Conservation (phyloP, 2,113 vertebrate genomes). For the Calypte anna region DNA sequence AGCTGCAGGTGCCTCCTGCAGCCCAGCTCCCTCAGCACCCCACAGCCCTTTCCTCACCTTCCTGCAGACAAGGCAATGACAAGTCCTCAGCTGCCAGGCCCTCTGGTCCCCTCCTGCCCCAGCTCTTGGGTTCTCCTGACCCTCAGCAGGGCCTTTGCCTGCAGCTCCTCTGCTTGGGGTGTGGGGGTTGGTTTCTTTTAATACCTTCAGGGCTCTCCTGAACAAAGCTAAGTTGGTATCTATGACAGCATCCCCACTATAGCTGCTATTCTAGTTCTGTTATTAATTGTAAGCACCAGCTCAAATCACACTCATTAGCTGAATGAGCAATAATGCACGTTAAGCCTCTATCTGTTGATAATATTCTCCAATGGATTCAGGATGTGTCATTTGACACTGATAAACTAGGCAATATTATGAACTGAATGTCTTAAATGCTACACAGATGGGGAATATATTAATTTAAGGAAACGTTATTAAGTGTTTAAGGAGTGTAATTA, state of each 20-base stretch:
- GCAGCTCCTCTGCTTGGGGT: fast-evolving
- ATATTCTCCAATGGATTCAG: constrained; percentile 65
- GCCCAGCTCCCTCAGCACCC: fast-evolving
- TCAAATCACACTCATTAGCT: constrained; percentile 43
- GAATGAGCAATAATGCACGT: constrained; percentile 49
- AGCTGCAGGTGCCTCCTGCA: not conserved
- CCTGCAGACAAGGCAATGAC: too few relatives aligned
- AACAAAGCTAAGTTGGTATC: not conserved
- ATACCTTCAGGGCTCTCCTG: not conserved
- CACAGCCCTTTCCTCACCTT: fast-evolving
- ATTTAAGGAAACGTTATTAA: constrained; percentile 71
- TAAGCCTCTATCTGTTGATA: constrained; percentile 70
- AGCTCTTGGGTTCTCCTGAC: too few relatives aligned
- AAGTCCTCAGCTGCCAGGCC: fast-evolving
- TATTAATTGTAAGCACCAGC: constrained; percentile 67
- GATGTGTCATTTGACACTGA: constrained; percentile 75
- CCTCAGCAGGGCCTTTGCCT: not conserved
- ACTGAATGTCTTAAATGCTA: constrained; percentile 61
- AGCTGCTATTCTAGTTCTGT: not conserved
- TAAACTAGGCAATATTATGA: constrained; percentile 72
- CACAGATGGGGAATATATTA: constrained; percentile 66
- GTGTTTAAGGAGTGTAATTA: constrained; percentile 71
- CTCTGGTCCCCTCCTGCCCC: fast-evolving
- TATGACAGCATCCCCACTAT: not conserved
- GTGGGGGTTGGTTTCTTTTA: fast-evolving